Percentiles rank a stretch among this genome's conserved stretches.
These are phyloP conservation scores for Ormyrus nitidulus DNA, from an alignment of 2,888 invertebrate genomes.

Conservation along the genomic window DNA sequence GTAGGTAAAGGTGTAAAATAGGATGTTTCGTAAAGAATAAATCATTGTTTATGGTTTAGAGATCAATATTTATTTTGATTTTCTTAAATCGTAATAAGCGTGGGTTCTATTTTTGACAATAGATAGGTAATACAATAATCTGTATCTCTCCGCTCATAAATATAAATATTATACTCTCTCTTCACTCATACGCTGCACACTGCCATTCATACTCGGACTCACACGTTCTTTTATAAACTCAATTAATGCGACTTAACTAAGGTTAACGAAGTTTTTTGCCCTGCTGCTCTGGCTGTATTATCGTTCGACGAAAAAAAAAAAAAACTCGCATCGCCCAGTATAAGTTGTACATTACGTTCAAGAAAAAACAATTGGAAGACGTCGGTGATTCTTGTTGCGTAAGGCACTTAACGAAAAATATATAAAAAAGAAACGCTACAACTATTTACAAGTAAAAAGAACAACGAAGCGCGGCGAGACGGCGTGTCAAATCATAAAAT, in stretches of 20 bases:
- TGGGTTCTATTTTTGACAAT: constrained; percentile 72
- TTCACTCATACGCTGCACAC: constrained; percentile 19
- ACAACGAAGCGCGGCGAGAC: constrained; percentile 30
- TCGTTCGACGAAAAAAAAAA: constrained; percentile 23
- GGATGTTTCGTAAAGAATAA: constrained; percentile 29
- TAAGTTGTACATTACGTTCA: constrained; percentile 52
- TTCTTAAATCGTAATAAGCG: constrained; percentile 73
- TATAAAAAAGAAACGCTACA: constrained; percentile 61
- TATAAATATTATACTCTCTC: constrained; percentile 53
- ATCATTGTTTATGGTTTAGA: constrained; percentile 62
- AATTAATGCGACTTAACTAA: constrained; percentile 51
- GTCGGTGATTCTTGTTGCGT: constrained; percentile 75
- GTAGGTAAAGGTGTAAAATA: constrained; percentile 5
- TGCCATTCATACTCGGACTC: constrained; percentile 3
- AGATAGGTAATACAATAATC: constrained; percentile 59
- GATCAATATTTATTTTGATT: constrained; percentile 75
- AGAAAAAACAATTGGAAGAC: constrained; percentile 74
- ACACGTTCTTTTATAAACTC: constrained; percentile 50
- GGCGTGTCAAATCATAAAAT: not conserved
- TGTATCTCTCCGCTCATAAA: constrained; percentile 58
- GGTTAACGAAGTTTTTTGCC: constrained; percentile 38
- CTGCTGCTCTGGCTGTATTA: not conserved
- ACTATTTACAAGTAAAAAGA: constrained; percentile 58
- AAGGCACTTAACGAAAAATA: constrained; percentile 71
- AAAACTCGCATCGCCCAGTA: constrained; percentile 46